Evolutionary conservation across 2,797 vertebrate species (phyloP).

Genomic region (Sebastes matsubarae): DNA sequence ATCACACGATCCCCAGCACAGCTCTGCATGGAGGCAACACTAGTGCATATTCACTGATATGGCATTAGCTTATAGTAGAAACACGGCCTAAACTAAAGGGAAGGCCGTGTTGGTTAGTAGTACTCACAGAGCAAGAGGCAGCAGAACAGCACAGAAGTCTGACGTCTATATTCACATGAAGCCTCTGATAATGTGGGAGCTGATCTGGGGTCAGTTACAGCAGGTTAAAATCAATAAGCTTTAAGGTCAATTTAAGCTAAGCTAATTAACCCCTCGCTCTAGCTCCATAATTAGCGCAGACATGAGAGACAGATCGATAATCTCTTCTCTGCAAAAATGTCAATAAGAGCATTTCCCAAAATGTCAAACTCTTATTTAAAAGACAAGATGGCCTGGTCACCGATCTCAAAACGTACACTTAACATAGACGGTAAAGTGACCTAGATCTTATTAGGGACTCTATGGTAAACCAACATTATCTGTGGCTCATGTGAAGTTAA

Average conservation of each 20-base stretch:
- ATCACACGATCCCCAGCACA: constrained; percentile 6
- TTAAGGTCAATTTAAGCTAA: not conserved
- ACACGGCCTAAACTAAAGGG: constrained; percentile 37
- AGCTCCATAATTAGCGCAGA: not conserved
- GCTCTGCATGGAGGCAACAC: constrained; percentile 33
- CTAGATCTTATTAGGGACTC: not conserved
- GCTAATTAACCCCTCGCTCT: not conserved
- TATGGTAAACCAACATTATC: not conserved
- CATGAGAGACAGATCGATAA: not conserved
- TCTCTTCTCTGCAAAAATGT: not conserved
- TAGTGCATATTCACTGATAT: constrained; percentile 55
- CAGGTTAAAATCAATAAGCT: not conserved
- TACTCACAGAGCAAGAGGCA: constrained; percentile 15
- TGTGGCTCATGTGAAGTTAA: not conserved
- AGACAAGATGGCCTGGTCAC: not conserved
- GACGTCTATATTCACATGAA: not conserved
- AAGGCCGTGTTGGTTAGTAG: constrained; percentile 25
- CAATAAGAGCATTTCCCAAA: not conserved
- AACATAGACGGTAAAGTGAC: not conserved
- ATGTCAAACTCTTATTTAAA: not conserved
- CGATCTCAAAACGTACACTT: not conserved
- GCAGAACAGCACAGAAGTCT: constrained; percentile 7
- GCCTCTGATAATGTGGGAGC: not conserved
- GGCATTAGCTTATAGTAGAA: constrained; percentile 37
- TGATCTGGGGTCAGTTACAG: not conserved